These are phyloP conservation scores for Anabacerthia variegaticeps DNA, from an alignment of 2,797 vertebrate species.

Conservation along the genomic window DNA sequence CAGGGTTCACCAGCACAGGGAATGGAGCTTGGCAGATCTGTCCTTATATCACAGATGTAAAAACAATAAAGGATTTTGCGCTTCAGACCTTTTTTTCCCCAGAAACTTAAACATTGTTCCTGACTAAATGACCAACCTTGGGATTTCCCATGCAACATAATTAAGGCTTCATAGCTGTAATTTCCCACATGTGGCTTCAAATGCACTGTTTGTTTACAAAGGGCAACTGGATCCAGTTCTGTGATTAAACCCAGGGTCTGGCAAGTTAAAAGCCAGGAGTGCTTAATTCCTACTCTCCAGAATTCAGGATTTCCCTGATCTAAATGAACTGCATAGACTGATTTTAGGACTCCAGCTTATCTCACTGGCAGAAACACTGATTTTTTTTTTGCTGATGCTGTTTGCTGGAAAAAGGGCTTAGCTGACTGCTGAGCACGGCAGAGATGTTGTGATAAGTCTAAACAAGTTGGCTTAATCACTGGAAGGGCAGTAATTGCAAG, in stretches of 20 bases:
- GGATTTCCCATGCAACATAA: background rate
- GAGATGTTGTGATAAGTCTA: background rate
- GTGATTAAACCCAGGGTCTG: background rate
- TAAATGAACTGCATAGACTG: background rate
- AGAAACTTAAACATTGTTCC: background rate
- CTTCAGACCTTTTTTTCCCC: background rate
- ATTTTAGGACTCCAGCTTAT: background rate
- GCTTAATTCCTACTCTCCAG: background rate
- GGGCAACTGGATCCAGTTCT: background rate
- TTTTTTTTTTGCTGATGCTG: background rate
- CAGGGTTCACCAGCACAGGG: background rate
- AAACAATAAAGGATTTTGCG: background rate
- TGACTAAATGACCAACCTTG: background rate
- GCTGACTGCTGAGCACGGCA: background rate
- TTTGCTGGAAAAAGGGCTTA: background rate
- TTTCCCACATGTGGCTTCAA: background rate
- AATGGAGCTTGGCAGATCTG: background rate
- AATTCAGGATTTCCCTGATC: background rate
- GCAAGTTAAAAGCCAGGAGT: background rate
- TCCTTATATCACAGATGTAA: background rate
- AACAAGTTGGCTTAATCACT: background rate
- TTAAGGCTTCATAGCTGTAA: background rate
- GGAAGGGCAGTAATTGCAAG: background rate
- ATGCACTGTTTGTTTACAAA: background rate
- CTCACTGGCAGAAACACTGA: background rate